phyloP scores from a whole-genome alignment of 2,113 vertebrate genomes.

The Rhipidura dahli region DNA sequence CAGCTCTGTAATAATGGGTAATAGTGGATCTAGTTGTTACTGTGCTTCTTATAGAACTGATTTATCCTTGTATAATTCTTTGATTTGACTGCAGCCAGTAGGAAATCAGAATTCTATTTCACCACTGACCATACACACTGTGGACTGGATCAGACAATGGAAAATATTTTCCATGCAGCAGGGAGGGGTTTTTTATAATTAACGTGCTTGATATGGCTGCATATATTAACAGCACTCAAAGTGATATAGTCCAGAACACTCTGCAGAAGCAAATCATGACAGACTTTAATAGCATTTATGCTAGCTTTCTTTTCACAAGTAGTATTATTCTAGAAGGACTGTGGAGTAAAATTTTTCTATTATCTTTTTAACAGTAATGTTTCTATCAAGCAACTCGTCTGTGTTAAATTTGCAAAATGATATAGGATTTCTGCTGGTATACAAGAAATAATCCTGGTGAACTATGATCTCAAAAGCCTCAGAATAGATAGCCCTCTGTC shows the following conservation, averaged over 20 bases:
- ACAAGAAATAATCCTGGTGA: neutral
- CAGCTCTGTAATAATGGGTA: neutral
- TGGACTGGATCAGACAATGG: neutral
- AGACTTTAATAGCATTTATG: neutral
- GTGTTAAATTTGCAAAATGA: neutral
- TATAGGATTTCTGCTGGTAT: neutral
- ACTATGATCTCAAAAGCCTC: neutral
- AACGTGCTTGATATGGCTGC: neutral
- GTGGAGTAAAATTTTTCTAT: neutral
- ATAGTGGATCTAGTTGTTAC: neutral
- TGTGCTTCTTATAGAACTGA: neutral
- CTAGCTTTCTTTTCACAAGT: neutral
- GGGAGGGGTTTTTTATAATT: neutral
- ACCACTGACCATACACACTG: neutral
- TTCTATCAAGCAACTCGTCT: neutral
- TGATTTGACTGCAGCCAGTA: neutral
- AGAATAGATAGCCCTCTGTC: neutral
- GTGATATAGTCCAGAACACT: neutral
- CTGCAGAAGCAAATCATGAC: neutral
- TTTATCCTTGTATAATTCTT: neutral
- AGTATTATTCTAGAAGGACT: neutral
- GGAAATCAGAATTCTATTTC: neutral
- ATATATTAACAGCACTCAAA: neutral
- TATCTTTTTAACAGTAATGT: neutral
- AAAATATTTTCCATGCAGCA: neutral